Percentiles rank a stretch among this genome's conserved stretches.
Conservation (phyloP, 2,113 vertebrate genomes). For the Nibea coibor region DNA sequence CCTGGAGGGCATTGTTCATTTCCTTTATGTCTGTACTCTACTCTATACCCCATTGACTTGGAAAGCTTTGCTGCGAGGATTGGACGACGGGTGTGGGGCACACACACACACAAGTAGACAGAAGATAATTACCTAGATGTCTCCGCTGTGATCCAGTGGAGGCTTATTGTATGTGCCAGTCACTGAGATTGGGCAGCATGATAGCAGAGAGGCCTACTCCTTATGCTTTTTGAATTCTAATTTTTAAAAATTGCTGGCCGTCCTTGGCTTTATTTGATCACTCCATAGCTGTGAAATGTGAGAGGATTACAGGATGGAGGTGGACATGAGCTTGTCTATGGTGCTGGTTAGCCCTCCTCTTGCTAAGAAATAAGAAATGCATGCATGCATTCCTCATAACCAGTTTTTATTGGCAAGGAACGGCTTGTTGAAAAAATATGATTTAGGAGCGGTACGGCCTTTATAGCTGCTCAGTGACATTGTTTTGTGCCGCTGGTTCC, state of each 20-base stretch:
- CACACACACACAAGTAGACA: slow-evolving; percentile 3
- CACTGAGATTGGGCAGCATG: slow-evolving; percentile 44
- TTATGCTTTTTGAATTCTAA: slow-evolving; percentile 27
- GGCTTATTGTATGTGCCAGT: slow-evolving; percentile 42
- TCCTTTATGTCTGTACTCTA: slow-evolving; percentile 56
- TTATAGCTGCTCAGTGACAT: slow-evolving; percentile 3
- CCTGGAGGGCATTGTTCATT: slow-evolving; percentile 72
- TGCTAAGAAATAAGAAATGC: neutral
- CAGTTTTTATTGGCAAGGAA: neutral
- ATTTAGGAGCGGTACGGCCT: slow-evolving; percentile 10
- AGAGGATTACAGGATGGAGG: slow-evolving; percentile 24
- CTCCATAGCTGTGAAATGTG: slow-evolving; percentile 14
- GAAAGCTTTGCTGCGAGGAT: slow-evolving; percentile 48
- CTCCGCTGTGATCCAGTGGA: slow-evolving; percentile 39
- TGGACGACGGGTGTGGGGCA: slow-evolving; percentile 46
- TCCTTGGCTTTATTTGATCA: slow-evolving; percentile 34
- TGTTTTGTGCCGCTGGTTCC: neutral
- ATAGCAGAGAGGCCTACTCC: slow-evolving; percentile 42
- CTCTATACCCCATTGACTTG: slow-evolving; percentile 48
- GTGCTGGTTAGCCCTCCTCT: neutral
- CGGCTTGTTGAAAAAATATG: neutral
- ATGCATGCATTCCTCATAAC: neutral
- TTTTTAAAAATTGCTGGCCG: slow-evolving; percentile 19
- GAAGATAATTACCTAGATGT: slow-evolving; percentile 66
- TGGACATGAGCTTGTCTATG: neutral